Conservation (phyloP, 2,797 vertebrate species). For the Danio kyathit region DNA sequence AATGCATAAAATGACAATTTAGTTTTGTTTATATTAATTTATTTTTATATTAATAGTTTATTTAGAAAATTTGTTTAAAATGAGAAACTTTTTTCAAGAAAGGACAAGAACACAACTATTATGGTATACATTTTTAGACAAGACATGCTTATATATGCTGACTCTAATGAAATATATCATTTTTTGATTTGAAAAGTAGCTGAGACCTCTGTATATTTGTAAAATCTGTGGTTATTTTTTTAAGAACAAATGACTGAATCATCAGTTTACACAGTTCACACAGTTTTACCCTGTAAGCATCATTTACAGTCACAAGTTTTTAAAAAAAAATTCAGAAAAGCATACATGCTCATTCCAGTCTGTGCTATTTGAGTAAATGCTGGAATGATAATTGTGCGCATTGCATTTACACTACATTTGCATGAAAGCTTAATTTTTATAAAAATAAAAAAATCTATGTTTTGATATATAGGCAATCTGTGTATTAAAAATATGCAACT, state of each 20-base stretch:
- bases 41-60: too few species aligned
- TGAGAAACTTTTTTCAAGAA: not conserved
- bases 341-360: not conserved
- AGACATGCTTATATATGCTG: not conserved
- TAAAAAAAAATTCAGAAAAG: not conserved
- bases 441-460: not conserved
- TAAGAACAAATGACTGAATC: constrained; percentile 6
- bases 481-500: not conserved
- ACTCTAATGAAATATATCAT: not conserved
- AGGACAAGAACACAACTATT: not conserved
- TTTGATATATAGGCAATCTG: not conserved
- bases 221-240: not conserved
- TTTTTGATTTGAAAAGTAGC: constrained; percentile 5
- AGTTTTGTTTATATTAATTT: too few species aligned
- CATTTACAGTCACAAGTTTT: constrained; percentile 16
- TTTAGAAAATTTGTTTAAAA: not conserved
- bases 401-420: not conserved
- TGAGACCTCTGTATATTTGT: not conserved
- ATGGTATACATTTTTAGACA: not conserved
- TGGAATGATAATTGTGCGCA: not conserved
- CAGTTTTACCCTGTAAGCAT: constrained; percentile 19
- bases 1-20: too few species aligned
- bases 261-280: constrained; percentile 20
- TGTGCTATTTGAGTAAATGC: constrained; percentile 5
- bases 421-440: not conserved